These are phyloP conservation scores for Pseudorectes ferrugineus DNA, from an alignment of 2,113 vertebrate species.

Conservation along the genomic window DNA sequence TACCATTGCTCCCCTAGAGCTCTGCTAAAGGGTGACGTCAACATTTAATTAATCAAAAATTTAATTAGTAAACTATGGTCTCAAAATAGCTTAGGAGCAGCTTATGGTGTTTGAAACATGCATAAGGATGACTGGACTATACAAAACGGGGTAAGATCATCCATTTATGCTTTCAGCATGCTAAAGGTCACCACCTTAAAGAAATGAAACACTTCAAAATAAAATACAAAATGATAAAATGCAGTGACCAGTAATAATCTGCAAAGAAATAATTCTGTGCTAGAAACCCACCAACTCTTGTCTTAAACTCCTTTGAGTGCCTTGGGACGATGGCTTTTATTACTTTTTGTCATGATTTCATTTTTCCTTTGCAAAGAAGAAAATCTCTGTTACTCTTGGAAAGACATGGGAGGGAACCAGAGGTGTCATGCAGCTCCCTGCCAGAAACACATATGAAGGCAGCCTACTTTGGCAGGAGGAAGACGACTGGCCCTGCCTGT, in stretches of 20 bases:
- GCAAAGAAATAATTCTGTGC: background rate
- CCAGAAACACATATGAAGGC: constrained; percentile 45
- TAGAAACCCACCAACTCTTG: background rate
- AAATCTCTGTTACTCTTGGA: constrained; percentile 57
- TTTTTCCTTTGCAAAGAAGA: constrained; percentile 42
- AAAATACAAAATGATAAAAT: background rate
- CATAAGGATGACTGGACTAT: background rate
- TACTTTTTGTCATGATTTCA: constrained; percentile 39
- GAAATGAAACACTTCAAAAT: constrained; percentile 15
- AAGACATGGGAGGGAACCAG: constrained; percentile 21
- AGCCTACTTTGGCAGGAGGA: constrained; percentile 45
- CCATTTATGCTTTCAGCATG: background rate
- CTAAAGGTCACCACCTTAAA: background rate
- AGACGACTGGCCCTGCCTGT: background rate
- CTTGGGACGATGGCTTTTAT: background rate
- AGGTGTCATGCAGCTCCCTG: constrained; percentile 40
- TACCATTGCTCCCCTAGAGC: background rate
- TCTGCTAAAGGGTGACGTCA: background rate
- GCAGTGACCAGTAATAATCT: background rate
- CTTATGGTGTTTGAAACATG: background rate
- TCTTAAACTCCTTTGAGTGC: background rate
- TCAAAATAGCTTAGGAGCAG: background rate
- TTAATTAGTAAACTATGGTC: background rate
- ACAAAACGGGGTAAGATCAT: background rate
- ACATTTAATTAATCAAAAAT: background rate